phyloP scores from a whole-genome alignment of 2,797 vertebrate genomes.

The Typhlichthys subterraneus region DNA sequence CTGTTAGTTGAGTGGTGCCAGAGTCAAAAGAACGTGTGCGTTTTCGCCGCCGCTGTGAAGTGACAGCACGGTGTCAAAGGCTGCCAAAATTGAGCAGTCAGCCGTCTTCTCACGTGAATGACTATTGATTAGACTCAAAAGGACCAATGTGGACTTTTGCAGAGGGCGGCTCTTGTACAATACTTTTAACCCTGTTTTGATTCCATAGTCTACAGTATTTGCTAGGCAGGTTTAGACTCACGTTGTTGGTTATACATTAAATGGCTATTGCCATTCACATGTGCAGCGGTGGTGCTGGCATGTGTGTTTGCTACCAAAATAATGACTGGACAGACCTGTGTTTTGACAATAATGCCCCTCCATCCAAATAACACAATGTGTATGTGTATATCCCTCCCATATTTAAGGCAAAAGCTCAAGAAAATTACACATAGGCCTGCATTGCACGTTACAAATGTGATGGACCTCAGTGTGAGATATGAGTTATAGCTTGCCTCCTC shows the following conservation, averaged over 20 bases:
- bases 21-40: background rate
- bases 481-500: constrained; percentile 11
- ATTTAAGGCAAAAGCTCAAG: constrained; percentile 3
- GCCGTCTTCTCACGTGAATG: constrained; percentile 18
- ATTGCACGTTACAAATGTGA: too few relatives aligned
- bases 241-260: constrained; percentile 36
- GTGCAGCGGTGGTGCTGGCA: too few relatives aligned
- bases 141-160: constrained; percentile 43
- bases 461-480: constrained; percentile 14
- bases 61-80: background rate
- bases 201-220: background rate
- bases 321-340: constrained; percentile 33
- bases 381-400: constrained; percentile 32
- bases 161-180: constrained; percentile 3
- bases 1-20: background rate
- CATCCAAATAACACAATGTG: constrained; percentile 24
- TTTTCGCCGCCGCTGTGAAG: too few relatives aligned
- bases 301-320: constrained; percentile 53
- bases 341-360: constrained; percentile 49
- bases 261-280: constrained; percentile 28
- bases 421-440: too few relatives aligned
- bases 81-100: background rate
- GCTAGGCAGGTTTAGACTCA: constrained; percentile 32
- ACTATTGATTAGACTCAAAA: background rate
- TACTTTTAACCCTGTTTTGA: too few relatives aligned